Conservation (phyloP, 2,888 invertebrate genomes). For the Eustalomyia histrio region DNA sequence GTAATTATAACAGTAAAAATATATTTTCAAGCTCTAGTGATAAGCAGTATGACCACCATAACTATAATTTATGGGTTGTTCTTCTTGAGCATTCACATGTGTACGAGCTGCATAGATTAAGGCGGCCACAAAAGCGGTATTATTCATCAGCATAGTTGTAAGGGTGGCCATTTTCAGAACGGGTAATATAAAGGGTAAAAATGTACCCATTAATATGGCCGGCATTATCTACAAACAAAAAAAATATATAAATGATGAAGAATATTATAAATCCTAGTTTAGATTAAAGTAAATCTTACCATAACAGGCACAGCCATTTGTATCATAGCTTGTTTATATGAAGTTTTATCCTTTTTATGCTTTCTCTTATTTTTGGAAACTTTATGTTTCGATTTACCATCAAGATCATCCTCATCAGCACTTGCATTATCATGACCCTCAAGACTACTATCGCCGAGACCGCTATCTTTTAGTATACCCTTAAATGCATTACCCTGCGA, state of each 20-base stretch:
- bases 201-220: conserved; percentile 83
- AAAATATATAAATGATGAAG: too few species aligned
- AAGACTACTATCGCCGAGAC: conserved; percentile 47
- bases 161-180: conserved; percentile 84
- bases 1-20: neutral
- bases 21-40: conserved; percentile 63
- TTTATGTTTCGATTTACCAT: conserved; percentile 58
- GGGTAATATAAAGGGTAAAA: conserved; percentile 85
- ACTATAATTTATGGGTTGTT: conserved; percentile 75
- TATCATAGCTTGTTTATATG: conserved; percentile 74
- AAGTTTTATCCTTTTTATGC: conserved; percentile 59
- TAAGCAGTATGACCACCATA: conserved; percentile 70
- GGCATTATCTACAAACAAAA: conserved; percentile 78
- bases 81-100: conserved; percentile 74
- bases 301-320: conserved; percentile 81
- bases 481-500: conserved; percentile 29
- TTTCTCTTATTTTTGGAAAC: conserved; percentile 70
- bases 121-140: conserved; percentile 84
- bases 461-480: conserved; percentile 26
- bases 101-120: conserved; percentile 77
- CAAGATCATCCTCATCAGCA: conserved; percentile 43
- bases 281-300: conserved; percentile 68
- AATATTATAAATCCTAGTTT: too few species aligned
- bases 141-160: conserved; percentile 83
- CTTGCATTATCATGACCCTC: conserved; percentile 49